These are phyloP conservation scores for Standfussiana lucernea DNA, from an alignment of 2,888 invertebrate genomes.

Conservation along the genomic window DNA sequence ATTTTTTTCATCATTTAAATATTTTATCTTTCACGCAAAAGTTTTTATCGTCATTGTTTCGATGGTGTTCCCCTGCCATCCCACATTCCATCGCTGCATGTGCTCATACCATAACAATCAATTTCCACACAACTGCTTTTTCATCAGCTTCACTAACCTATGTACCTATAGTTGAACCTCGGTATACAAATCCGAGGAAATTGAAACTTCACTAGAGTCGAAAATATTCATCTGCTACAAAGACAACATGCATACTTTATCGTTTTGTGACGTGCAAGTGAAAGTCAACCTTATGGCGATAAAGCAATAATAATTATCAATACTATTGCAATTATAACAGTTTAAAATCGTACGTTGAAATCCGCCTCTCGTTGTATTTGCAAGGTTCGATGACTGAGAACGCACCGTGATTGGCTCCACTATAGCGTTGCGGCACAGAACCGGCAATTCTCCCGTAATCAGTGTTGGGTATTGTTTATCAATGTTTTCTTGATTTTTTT, in stretches of 20 bases:
- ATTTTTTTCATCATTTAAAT: neutral
- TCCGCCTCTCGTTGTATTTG: slow-evolving; percentile 70
- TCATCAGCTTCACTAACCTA: neutral
- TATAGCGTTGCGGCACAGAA: slow-evolving; percentile 70
- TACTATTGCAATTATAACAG: slow-evolving; percentile 35
- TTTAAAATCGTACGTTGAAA: slow-evolving; percentile 55
- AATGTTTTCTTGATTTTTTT: slow-evolving; percentile 65
- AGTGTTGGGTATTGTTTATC: slow-evolving; percentile 75
- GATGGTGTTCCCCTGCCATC: neutral
- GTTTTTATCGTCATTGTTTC: neutral
- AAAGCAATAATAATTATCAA: neutral
- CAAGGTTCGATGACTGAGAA: slow-evolving; percentile 74
- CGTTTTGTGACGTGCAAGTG: neutral
- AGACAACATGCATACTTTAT: neutral
- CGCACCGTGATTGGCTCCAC: slow-evolving; percentile 77
- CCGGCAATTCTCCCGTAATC: slow-evolving; percentile 77
- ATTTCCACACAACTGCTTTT: neutral
- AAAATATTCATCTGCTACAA: neutral
- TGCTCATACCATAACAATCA: neutral
- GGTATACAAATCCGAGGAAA: neutral
- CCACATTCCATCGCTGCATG: neutral
- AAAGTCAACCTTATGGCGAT: neutral
- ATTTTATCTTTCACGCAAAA: neutral
- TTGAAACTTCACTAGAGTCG: neutral
- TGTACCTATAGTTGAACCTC: neutral